phyloP scores from a whole-genome alignment of 1,140 invertebrate species.

The Ceratosolen solmsi region DNA sequence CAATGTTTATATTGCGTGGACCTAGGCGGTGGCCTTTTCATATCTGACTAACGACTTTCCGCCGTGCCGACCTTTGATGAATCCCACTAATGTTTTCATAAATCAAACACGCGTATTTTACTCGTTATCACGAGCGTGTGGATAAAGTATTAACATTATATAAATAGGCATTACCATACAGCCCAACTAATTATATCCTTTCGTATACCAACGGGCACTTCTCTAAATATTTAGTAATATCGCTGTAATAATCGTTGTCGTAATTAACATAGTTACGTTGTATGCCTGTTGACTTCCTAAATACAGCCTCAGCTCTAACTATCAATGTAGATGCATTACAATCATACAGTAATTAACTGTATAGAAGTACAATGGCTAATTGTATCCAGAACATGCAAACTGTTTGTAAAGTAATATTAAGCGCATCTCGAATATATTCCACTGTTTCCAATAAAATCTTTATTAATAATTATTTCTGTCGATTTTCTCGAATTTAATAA shows the following conservation, averaged over 20 bases:
- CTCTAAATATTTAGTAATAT: not conserved
- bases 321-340: constrained; percentile 20
- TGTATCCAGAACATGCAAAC: not conserved
- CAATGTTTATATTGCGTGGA: constrained; percentile 16
- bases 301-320: not conserved
- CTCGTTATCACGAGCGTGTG: not conserved
- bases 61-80: not conserved
- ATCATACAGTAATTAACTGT: constrained; percentile 5
- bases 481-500: no score
- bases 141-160: not conserved
- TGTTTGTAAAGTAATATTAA: not conserved
- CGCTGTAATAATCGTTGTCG: not conserved
- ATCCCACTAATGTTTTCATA: not conserved
- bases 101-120: not conserved
- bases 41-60: not conserved
- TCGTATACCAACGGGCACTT: not conserved
- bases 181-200: not conserved
- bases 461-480: no score
- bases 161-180: not conserved
- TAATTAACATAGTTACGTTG: not conserved
- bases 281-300: constrained; percentile 26
- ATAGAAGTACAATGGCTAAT: not conserved
- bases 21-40: not conserved
- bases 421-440: not conserved
- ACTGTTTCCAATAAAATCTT: no score